phyloP scores from a whole-genome alignment of 2,113 vertebrate genomes.

The Prunella fulvescens region DNA sequence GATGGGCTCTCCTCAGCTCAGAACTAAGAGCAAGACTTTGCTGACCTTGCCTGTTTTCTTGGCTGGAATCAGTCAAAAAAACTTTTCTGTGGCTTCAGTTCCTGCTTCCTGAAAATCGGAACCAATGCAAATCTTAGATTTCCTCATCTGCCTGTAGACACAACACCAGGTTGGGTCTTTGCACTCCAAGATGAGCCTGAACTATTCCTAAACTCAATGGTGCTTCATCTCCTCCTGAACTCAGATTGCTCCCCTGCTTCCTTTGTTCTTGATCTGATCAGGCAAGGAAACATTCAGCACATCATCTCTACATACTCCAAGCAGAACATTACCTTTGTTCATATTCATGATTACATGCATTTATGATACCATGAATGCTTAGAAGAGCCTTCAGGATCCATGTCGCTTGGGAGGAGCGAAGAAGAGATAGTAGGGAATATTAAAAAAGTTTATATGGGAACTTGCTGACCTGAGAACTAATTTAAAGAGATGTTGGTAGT shows the following conservation, averaged over 20 bases:
- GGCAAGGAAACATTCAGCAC: neutral
- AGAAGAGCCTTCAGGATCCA: neutral
- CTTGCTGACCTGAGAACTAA: neutral
- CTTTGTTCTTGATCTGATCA: neutral
- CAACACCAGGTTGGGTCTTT: neutral
- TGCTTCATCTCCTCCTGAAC: neutral
- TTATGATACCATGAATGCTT: neutral
- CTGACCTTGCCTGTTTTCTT: slow-evolving; percentile 50
- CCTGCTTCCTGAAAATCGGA: neutral
- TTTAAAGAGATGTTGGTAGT: neutral
- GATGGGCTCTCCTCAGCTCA: slow-evolving; percentile 27
- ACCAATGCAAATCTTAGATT: neutral
- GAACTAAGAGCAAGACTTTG: neutral
- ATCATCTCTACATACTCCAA: neutral
- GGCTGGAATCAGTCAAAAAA: neutral
- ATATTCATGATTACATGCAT: neutral
- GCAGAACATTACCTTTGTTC: neutral
- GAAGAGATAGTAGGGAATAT: neutral
- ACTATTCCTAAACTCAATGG: neutral
- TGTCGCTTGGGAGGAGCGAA: neutral
- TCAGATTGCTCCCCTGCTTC: neutral
- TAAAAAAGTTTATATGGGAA: neutral
- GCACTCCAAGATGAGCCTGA: neutral
- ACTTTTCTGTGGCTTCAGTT: neutral
- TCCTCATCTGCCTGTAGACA: neutral